A percentile compares a stretch with the other conserved stretches of the same genome.
These are phyloP conservation scores for Orussus abietinus DNA, from an alignment of 1,140 invertebrate species.

Conservation along the genomic window DNA sequence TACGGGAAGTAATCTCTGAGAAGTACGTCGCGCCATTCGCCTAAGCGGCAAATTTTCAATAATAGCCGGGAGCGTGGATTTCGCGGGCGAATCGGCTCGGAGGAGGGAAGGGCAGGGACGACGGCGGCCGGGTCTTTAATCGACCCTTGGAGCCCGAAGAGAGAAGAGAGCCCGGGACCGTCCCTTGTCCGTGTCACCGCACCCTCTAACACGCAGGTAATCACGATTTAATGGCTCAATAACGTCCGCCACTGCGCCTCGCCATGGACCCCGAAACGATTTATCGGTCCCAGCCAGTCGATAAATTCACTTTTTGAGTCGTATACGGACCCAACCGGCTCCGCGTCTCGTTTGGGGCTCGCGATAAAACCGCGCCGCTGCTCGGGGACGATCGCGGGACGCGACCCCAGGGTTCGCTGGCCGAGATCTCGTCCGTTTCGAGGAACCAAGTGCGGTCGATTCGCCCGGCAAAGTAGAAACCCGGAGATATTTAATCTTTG, in stretches of 20 bases:
- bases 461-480: no score
- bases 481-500: no score
- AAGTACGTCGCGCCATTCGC: no score
- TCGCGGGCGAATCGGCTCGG: not conserved
- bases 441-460: no score
- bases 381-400: slow-evolving; percentile 13
- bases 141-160: no score
- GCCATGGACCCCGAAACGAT: slow-evolving; percentile 38
- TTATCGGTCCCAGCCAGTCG: slow-evolving; percentile 41
- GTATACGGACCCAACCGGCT: slow-evolving; percentile 22
- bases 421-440: no score
- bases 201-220: slow-evolving; percentile 44
- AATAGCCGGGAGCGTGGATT: no score
- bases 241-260: slow-evolving; percentile 37
- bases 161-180: slow-evolving; percentile 21
- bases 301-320: slow-evolving; percentile 45
- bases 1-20: no score
- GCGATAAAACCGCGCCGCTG: slow-evolving; percentile 4
- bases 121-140: no score
- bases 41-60: no score
- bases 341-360: slow-evolving; percentile 14
- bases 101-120: not conserved
- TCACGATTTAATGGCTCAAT: slow-evolving; percentile 51
- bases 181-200: slow-evolving; percentile 34
- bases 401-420: no score